Evolutionary conservation across 2,113 vertebrate species (phyloP).

Genomic region (Brachyistius frenatus): DNA sequence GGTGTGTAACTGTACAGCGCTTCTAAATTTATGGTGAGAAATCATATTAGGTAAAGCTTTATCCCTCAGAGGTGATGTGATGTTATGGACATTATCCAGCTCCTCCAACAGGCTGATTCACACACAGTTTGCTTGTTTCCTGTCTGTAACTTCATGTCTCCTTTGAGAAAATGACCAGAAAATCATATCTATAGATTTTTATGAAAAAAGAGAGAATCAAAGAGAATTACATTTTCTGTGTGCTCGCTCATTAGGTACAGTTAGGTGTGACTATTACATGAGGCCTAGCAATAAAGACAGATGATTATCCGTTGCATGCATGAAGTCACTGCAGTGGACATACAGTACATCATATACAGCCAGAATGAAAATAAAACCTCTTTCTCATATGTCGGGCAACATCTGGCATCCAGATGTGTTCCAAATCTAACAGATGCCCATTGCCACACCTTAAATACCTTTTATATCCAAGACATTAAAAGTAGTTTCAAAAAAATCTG

Average conservation of each 20-base stretch:
- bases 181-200: not conserved
- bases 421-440: constrained; percentile 38
- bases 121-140: not conserved
- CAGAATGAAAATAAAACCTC: constrained; percentile 12
- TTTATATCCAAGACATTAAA: constrained; percentile 42
- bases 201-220: not conserved
- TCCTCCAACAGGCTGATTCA: too few relatives aligned
- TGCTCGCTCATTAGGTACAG: not conserved
- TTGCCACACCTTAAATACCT: constrained; percentile 44
- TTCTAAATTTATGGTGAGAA: too few relatives aligned
- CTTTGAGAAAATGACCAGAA: not conserved
- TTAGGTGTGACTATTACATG: not conserved
- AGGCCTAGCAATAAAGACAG: constrained; percentile 3
- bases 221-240: not conserved
- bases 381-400: constrained; percentile 21
- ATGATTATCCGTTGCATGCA: constrained; percentile 1
- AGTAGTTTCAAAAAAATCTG: not conserved
- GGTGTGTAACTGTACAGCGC: too few relatives aligned
- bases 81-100: too few relatives aligned
- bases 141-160: not conserved
- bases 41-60: too few relatives aligned
- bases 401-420: constrained; percentile 64
- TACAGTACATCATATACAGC: constrained; percentile 18
- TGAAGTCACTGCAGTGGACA: constrained; percentile 19
- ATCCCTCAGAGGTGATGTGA: too few relatives aligned